A percentile compares a stretch with the other conserved stretches of the same genome.
Evolutionary conservation across 37 sponge, comb jelly and placozoan species (phyloP).

Genomic region (Crambe crambe): DNA sequence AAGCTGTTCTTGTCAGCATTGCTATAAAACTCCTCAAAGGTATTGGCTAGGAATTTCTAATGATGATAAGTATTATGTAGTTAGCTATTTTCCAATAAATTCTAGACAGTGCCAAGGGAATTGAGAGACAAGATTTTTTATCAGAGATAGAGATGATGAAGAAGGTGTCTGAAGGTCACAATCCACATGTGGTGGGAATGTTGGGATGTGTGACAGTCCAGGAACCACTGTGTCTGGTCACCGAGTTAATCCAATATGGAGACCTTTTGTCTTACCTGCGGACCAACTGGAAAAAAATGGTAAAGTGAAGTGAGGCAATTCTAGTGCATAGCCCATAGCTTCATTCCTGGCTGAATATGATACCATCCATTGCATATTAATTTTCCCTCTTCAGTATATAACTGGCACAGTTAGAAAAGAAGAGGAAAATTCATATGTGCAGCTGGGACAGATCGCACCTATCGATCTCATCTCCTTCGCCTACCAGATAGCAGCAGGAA

Average conservation of each 20-base stretch:
- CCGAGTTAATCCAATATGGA: constrained; percentile 66
- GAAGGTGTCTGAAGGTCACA: constrained; percentile 53
- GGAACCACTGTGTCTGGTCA: constrained; percentile 74
- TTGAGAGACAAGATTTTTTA: constrained; percentile 53
- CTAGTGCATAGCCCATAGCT: too few relatives aligned
- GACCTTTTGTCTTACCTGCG: constrained; percentile 66
- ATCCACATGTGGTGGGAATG: constrained; percentile 64
- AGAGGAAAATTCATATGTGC: constrained; percentile 28
- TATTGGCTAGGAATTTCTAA: background rate
- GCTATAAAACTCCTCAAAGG: constrained; percentile 68
- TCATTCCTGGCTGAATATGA: too few relatives aligned
- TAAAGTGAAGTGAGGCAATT: too few relatives aligned
- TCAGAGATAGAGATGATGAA: constrained; percentile 75
- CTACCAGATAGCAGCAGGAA: constrained; percentile 86
- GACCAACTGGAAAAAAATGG: constrained; percentile 46
- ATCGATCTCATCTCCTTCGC: constrained; percentile 71
- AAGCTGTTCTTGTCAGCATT: constrained; percentile 31
- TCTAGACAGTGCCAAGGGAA: constrained; percentile 38
- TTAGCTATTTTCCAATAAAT: background rate
- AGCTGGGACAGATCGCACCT: constrained; percentile 53
- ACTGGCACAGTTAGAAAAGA: background rate
- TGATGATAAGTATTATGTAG: background rate
- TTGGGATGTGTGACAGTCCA: constrained; percentile 69
- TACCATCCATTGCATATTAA: too few relatives aligned
- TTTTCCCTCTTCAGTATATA: background rate